Evolutionary conservation across 2,797 vertebrate genomes (phyloP), one percentile per base, ranked within the genome.

Genomic region (Xerus rutilus): DNA sequence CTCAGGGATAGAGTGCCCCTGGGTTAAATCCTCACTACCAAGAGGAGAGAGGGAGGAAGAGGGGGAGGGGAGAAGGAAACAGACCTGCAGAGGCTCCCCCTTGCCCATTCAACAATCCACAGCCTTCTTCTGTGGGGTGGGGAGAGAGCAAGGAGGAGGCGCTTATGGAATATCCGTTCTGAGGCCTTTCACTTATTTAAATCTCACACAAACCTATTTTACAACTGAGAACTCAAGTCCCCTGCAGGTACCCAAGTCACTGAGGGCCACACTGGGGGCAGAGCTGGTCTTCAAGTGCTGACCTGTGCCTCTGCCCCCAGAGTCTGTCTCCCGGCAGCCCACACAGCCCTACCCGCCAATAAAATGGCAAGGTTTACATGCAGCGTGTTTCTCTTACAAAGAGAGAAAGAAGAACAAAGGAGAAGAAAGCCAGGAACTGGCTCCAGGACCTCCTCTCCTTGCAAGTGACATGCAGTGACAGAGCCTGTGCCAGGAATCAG

Each of bases 181-280:
- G 65, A n/a, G 9, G 74, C 23, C 65, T 79, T 25, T 5, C 2
- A 7, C 45, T 73, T n/a, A 8, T 12, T 35, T 13, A 30, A 84
- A 67, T 67, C 18, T 52, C 32, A n/a, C 54, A 57, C 47, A 59
- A 6, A 35, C 67, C 86, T 54, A 5, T 47, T 47, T 47, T 14
- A 21, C n/a, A 74, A 54, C 67, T n/a, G 43, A 85, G 65, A 86
- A 30, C 52, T 43, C 32, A 23, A 73, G 17, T 18, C 7, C 14
- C 1, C 1, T 32, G n/a, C 8, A 10, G 28, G n/a, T 23, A 45
- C 45, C n/a, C 28, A 1, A 6, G 7, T 54, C 13, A 18, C 18
- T 64, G 18, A n/a, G 82, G 39, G 5, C 73, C 64, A 57, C 2
- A 0, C 78, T 8, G 4, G 1, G 32, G 47, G 15, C 67, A 77